A percentile compares a stretch with the other conserved stretches of the same genome.
phyloP scores from a whole-genome alignment of 2,797 vertebrate genomes.

The Mallotus villosus region DNA sequence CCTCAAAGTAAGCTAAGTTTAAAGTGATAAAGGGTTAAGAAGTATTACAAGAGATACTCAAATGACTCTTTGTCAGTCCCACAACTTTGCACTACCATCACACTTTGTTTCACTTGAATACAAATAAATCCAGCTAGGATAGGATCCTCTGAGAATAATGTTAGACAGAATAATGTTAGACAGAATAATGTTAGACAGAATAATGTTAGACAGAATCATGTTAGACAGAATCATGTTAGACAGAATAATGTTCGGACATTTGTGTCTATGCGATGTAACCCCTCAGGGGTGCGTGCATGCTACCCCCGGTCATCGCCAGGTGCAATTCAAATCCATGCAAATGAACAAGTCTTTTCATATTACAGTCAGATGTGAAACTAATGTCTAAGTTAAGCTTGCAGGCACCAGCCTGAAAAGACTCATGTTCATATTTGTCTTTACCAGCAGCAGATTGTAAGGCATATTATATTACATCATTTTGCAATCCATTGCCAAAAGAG shows the following conservation, averaged over 20 bases:
- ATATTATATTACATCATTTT: constrained; percentile 4
- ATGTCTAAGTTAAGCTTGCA: neutral
- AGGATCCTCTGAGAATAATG: too few species aligned
- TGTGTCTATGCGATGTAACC: neutral
- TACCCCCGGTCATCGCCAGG: neutral
- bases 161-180: too few species aligned
- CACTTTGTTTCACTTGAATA: neutral
- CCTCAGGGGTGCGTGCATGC: constrained; percentile 4
- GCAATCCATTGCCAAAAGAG: neutral
- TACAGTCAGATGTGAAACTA: constrained; percentile 8
- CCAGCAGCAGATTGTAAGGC: neutral
- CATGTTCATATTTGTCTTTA: neutral
- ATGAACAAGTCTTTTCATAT: neutral
- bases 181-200: too few species aligned
- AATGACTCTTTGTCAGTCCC: neutral
- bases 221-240: too few species aligned
- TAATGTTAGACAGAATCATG: too few species aligned
- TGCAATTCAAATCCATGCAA: constrained; percentile 15
- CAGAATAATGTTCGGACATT: too few species aligned
- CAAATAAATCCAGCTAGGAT: neutral
- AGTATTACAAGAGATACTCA: neutral
- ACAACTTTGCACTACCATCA: too few species aligned
- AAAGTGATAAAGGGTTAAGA: neutral
- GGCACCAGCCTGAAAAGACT: neutral
- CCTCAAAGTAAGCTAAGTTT: neutral